Evolutionary conservation across 2,888 invertebrate species (phyloP).

Genomic region (Acleris sparsana): DNA sequence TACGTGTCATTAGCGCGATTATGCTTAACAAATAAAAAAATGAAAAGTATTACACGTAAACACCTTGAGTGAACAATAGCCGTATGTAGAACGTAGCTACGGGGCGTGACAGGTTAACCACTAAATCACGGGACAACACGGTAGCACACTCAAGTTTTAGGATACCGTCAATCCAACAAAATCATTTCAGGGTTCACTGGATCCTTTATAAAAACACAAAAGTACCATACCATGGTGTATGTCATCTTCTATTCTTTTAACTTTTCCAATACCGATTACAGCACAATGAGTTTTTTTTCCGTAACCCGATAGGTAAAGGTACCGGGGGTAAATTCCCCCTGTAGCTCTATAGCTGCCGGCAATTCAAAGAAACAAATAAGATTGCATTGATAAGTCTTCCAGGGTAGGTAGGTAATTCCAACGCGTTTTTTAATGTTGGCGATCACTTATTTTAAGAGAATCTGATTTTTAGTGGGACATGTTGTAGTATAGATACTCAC

Average conservation of each 20-base stretch:
- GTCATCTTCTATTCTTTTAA: too few relatives aligned
- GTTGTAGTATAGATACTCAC: too few relatives aligned
- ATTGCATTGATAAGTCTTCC: neutral
- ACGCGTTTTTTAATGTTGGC: neutral
- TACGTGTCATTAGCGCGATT: conserved; percentile 10
- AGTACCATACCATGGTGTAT: too few relatives aligned
- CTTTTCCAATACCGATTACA: too few relatives aligned
- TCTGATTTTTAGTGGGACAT: too few relatives aligned
- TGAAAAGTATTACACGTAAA: neutral
- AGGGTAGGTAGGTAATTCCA: neutral
- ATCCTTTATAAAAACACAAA: too few relatives aligned
- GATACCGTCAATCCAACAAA: conserved; percentile 9
- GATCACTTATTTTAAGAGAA: neutral
- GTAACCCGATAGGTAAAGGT: neutral
- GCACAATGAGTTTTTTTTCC: too few relatives aligned
- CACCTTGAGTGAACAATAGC: neutral
- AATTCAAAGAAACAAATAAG: neutral
- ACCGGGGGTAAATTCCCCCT: neutral
- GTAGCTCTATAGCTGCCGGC: neutral
- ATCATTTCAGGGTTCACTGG: neutral
- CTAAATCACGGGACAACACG: conserved; percentile 15
- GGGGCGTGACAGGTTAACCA: conserved; percentile 17
- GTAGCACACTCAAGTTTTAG: conserved; percentile 12
- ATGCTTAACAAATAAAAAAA: conserved; percentile 1
- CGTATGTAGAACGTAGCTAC: conserved; percentile 19